Conservation (phyloP, 1,140 invertebrate genomes). For the Propsilocerus akamusi region DNA sequence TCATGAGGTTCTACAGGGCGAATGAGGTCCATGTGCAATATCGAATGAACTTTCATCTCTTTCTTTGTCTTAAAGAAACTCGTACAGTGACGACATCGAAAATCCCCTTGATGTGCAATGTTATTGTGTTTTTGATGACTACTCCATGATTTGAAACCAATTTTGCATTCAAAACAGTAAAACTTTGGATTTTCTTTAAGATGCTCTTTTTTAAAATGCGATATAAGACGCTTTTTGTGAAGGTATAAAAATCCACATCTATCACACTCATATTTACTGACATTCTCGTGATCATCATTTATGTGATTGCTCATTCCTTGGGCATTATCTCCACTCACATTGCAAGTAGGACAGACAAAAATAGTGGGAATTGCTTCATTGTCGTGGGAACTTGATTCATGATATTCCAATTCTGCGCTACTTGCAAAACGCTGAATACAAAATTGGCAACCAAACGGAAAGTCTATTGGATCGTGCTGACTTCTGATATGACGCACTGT, state of each 20-base stretch:
- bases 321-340: not conserved
- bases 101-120: no score
- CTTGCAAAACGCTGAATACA: not conserved
- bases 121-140: no score
- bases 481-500: not conserved
- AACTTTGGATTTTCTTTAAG: no score
- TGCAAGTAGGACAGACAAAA: not conserved
- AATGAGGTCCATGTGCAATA: no score
- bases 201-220: no score
- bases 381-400: not conserved
- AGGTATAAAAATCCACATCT: no score
- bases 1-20: not conserved
- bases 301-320: not conserved
- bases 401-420: not conserved
- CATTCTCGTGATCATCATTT: not conserved
- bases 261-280: no score
- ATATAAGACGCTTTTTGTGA: no score
- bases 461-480: not conserved
- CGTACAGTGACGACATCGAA: no score
- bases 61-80: no score
- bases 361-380: not conserved
- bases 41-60: not conserved
- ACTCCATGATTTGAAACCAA: no score
- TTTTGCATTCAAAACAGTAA: no score
- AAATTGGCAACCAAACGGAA: not conserved